Percentiles rank a stretch among this genome's conserved stretches.
phyloP scores from a whole-genome alignment of 2,888 invertebrate species.

The Phalangium opilio region DNA sequence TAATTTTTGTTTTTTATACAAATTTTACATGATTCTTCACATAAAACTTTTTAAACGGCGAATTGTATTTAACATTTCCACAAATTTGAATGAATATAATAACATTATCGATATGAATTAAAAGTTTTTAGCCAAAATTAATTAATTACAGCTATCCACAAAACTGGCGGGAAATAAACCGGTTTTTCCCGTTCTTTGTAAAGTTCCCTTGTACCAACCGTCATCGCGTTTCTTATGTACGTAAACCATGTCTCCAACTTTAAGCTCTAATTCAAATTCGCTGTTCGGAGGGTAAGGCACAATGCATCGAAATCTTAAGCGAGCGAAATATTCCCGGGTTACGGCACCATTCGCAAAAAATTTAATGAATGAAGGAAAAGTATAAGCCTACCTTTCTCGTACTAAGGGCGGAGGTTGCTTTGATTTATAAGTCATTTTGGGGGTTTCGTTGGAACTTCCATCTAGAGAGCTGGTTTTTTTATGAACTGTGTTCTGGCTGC shows the following conservation, averaged over 20 bases:
- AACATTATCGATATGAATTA: no score
- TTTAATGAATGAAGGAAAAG: neutral
- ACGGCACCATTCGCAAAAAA: neutral
- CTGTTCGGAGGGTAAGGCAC: constrained; percentile 89
- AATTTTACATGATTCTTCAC: no score
- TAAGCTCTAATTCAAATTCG: constrained; percentile 75
- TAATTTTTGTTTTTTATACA: no score
- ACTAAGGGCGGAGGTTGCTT: constrained; percentile 36
- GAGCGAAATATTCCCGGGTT: no score
- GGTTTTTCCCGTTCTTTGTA: constrained; percentile 73
- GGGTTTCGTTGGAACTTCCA: constrained; percentile 19
- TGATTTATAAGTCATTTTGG: constrained; percentile 21
- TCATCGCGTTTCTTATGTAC: constrained; percentile 84
- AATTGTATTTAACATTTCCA: no score
- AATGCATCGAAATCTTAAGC: constrained; percentile 63
- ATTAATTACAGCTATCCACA: constrained; percentile 53
- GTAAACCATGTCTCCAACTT: constrained; percentile 76
- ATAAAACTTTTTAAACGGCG: no score
- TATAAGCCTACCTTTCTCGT: constrained; percentile 38
- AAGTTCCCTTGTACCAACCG: constrained; percentile 89
- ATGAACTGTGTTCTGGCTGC: constrained; percentile 4
- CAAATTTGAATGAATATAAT: no score
- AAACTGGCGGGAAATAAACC: constrained; percentile 92
- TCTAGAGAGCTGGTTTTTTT: constrained; percentile 43
- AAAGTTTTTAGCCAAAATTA: no score